These are phyloP conservation scores for Collichthys lucidus DNA, from an alignment of 2,113 vertebrate genomes.

Conservation along the genomic window DNA sequence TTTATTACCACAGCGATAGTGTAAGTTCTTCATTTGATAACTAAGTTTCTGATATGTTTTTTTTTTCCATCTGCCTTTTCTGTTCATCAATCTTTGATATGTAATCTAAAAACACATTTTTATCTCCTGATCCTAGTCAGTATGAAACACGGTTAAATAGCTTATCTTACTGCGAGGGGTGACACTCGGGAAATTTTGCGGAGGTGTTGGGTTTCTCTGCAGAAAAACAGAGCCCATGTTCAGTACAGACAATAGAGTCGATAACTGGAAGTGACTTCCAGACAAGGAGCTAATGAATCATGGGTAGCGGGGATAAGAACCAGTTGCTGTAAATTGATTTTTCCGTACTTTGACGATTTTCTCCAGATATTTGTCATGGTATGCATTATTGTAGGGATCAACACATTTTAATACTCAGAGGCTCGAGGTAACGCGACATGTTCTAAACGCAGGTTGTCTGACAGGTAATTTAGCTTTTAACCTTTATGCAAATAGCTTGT, in stretches of 20 bases:
- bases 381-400: not conserved
- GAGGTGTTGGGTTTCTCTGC: constrained; percentile 9
- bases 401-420: not conserved
- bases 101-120: constrained; percentile 14
- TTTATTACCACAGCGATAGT: not conserved
- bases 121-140: constrained; percentile 19
- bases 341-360: not conserved
- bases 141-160: constrained; percentile 22
- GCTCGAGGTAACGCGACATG: not conserved
- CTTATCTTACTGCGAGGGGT: not conserved
- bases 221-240: constrained; percentile 7
- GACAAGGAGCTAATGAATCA: constrained; percentile 21
- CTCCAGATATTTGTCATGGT: not conserved
- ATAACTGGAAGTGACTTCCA: constrained; percentile 26
- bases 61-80: not conserved
- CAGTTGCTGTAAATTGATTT: not conserved
- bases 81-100: not conserved
- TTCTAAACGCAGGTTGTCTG: not conserved
- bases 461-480: not conserved
- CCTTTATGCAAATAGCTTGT: not conserved
- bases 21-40: constrained; percentile 1
- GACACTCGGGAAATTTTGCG: constrained; percentile 1
- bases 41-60: not conserved
- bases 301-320: not conserved
- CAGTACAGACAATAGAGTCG: constrained; percentile 18